Base-by-base conservation (phyloP, 1,140 invertebrate genomes). In the Lucilia cuprina region DNA sequence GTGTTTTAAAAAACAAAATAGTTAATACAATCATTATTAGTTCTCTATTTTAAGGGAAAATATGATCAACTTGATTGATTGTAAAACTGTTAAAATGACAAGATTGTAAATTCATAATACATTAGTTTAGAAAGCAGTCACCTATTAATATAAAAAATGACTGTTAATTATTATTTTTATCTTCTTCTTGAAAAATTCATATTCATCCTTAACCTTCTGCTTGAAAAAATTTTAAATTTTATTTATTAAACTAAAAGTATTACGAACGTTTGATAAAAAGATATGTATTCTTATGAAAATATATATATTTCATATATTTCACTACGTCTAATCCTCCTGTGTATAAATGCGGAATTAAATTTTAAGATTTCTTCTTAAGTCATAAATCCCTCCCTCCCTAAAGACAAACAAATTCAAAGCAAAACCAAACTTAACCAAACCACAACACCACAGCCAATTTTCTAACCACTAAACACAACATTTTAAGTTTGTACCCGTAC, bases 21-120 rank as follows among this genome's bases (percentile, higher is more conserved):
- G n/a, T n/a, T n/a, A 30, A 30, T 30, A 30, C 25, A 30, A 30
- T 30, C 1, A 30, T 30, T 30, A 2, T 30, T 1, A 2, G 1
- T 30, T 3, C 25, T 3, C 25, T 30, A 2, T 30, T 30, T 30
- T 3, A 41, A 41, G 10, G 41, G 41, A 10, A 41, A 41, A 8
- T 5, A 41, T 41, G 5, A 41, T 7, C 41, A 7, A 41, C 5
- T 41, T 60, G 55, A 60, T 60, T 60, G 55, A 60, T 60, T 60
- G 55, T n/a, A 60, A 60, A 60, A n/a, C n/a, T 60, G 55, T n/a
- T 60, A 60, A 60, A 60, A n/a, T 60, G 55, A 60, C 55, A 60
- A 17, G 14, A n/a, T 60, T 17, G 55, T 14, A 60, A 60, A 60
- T 60, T 60, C 55, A 60, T 60, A 60, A 60, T 14, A n/a, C 55